Evolutionary conservation across 1,140 invertebrate species (phyloP), one percentile per base, ranked within the genome.

Genomic region (Trichoplusia ni): DNA sequence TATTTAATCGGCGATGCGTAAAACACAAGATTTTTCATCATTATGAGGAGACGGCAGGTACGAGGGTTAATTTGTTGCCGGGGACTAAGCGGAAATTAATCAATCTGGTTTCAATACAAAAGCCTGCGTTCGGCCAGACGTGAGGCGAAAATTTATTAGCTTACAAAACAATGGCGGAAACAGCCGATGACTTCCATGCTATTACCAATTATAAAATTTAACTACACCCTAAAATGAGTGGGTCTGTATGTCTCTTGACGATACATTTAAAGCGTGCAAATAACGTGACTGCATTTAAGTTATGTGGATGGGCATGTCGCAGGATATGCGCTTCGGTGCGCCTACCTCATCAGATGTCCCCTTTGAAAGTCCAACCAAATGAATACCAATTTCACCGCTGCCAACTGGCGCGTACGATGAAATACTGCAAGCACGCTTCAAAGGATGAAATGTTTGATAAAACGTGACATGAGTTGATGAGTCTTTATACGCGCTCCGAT

Each of bases 301-400:
- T 37, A 60, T 60, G 56, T 47, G 18, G 60, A 73, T 73, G 82
- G 82, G 72, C 82, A 81, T 77, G 85, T 80, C 77, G 69, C 75
- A 84, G 84, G 86, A 89, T 87, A 67, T 65, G 71, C 83, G 84
- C 77, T 87, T 77, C 79, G 81, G 44, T 87, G 81, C 37, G 23
- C 73, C 51, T 72, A 68, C 72, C 71, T 76, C 75, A 75, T 73
- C 70, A 64, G 75, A 77, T 76, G 82, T 79, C 80, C 86, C 82
- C 81, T 84, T 84, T 83, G 78, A 75, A 77, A 79, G 64, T 74
- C 71, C 70, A 71, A 67, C 70, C 63, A 75, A 71, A 75, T 68
- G 75, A 67, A 74, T 71, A 79, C 78, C 76, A 82, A 86, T 84
- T 88, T 86, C 82, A 80, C 76, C 62, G 65, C 25, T 83, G 75